Conservation (phyloP, 2,888 invertebrate species). For the Rhaphigaster nebulosa region DNA sequence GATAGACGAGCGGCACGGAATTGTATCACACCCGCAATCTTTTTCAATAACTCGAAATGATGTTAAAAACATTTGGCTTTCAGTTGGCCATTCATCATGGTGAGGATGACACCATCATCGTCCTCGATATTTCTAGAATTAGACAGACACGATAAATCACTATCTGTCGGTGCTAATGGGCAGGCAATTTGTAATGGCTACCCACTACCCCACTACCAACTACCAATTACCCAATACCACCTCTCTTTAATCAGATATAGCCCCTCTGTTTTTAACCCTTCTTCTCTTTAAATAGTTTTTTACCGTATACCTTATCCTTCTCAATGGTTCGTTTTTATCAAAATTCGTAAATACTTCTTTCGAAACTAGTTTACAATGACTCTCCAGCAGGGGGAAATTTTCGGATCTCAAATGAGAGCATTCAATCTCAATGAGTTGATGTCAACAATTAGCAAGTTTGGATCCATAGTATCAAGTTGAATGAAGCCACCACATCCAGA, state of each 20-base stretch:
- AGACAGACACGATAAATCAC: conserved; percentile 53
- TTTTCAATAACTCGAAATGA: conserved; percentile 46
- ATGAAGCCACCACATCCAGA: too few relatives aligned
- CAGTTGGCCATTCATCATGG: conserved; percentile 27
- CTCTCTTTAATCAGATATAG: background rate
- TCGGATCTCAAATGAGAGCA: too few relatives aligned
- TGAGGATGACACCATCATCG: conserved; percentile 38
- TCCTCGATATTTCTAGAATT: conserved; percentile 51
- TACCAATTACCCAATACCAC: background rate
- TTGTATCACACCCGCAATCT: conserved; percentile 29
- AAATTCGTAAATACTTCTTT: background rate
- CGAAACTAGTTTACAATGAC: background rate
- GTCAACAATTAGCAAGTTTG: too few relatives aligned
- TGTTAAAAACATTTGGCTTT: conserved; percentile 50
- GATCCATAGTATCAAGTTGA: too few relatives aligned
- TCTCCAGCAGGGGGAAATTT: too few relatives aligned
- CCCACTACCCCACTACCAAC: background rate
- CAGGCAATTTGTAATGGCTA: conserved; percentile 48
- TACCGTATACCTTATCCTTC: background rate
- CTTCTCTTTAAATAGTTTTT: background rate
- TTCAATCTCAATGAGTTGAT: too few relatives aligned
- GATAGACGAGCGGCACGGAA: background rate
- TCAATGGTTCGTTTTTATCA: background rate
- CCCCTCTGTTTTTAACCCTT: background rate
- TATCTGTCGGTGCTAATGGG: conserved; percentile 56